Percentiles rank a stretch among this genome's conserved stretches.
Evolutionary conservation across 2,113 vertebrate species (phyloP).

Genomic region (Hypanus sabinus): DNA sequence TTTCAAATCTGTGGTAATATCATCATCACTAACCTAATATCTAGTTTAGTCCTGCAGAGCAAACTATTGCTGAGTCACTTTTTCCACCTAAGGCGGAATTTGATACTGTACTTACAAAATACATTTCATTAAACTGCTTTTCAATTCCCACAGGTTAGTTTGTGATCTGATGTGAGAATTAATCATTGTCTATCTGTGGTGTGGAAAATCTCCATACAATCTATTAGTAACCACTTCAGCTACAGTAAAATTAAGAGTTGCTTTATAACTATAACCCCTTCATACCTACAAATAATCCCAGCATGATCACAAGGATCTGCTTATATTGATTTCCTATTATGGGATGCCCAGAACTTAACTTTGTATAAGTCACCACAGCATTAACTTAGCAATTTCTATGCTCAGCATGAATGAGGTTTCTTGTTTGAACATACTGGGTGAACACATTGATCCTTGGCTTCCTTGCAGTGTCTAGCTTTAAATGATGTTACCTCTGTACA

Average conservation of each 20-base stretch:
- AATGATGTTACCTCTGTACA: slow-evolving; percentile 33
- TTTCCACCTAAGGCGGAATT: background rate
- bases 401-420: background rate
- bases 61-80: background rate
- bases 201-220: background rate
- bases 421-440: slow-evolving; percentile 19
- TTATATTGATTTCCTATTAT: background rate
- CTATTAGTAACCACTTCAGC: background rate
- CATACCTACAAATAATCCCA: background rate
- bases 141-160: background rate
- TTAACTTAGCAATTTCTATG: slow-evolving; percentile 18
- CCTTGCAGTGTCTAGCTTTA: slow-evolving; percentile 31
- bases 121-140: background rate
- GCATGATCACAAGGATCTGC: too few relatives aligned
- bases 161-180: background rate
- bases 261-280: background rate
- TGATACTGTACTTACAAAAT: background rate
- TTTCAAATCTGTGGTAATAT: background rate
- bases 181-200: background rate
- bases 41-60: background rate
- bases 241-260: background rate
- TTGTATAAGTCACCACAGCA: slow-evolving; percentile 5
- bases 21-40: background rate
- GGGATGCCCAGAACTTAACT: background rate
- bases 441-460: slow-evolving; percentile 21